Evolutionary conservation across 2,113 vertebrate species (phyloP), one percentile per base, ranked within the genome.

Genomic region (Orycteropus afer): DNA sequence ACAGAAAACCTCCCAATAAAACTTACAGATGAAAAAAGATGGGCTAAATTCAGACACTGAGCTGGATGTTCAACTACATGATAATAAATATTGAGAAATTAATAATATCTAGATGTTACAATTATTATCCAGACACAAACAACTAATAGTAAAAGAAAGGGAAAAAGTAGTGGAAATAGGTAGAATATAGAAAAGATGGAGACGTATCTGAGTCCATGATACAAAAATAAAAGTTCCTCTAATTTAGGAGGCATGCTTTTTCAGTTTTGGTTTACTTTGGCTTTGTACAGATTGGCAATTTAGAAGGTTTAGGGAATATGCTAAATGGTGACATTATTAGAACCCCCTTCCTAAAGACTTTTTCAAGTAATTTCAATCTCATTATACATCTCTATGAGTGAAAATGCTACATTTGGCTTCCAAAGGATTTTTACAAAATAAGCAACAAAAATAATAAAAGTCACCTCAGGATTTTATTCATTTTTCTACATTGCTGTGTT

Each of bases 401-500:
- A 37, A 51, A 11, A 73, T 59, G 23, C 23, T 69, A 51, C 18
- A 65, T 67, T 88, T 45, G 25, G 55, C 18, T 86, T 85, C 27
- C 74, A 34, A 81, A 65, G 45, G 20, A 61, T 34, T 22, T 95
- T 92, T 88, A 11, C 25, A 93, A 73, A 93, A 88, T 14, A 71
- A 57, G 77, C 14, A 47, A 67, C 12, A 84, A 76, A 53, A 86
- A 32, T 40, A 76, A 83, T 79, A 40, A 79, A 65, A 93, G 65
- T 59, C 29, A 85, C 4, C 13, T 53, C 74, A 47, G 3, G 42
- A 40, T 86, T 71, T 83, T 91, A 1, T 45, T n/a, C 61, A 59
- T 82, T 78, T 63, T 53, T 49, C 40, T 5, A 37, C 59, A 65
- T 37, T 17, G 3, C 12, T 71, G 23, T 87, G 15, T 80, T 87